phyloP scores from a whole-genome alignment of 2,113 vertebrate genomes.

The Trogon surrucura region DNA sequence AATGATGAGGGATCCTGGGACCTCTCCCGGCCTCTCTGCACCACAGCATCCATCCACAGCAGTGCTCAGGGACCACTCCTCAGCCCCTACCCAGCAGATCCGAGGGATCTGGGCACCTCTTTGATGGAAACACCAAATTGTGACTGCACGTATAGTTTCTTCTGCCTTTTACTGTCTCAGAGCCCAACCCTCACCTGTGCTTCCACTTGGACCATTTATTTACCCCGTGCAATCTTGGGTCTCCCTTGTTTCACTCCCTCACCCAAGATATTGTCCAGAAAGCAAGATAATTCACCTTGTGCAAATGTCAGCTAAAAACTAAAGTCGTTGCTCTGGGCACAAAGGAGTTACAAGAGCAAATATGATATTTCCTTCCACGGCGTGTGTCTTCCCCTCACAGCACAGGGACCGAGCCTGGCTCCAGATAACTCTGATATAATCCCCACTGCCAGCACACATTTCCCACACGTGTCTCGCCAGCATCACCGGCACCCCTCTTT shows the following conservation, averaged over 20 bases:
- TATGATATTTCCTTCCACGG: neutral
- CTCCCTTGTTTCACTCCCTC: neutral
- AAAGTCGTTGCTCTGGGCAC: neutral
- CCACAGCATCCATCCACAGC: neutral
- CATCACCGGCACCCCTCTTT: neutral
- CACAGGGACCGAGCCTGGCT: neutral
- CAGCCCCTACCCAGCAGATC: neutral
- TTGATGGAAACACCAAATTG: rapidly evolving
- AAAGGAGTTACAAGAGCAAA: neutral
- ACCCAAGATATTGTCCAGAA: neutral
- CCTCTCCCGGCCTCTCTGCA: neutral
- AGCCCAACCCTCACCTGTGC: neutral
- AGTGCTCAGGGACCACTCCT: neutral
- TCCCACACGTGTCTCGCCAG: neutral
- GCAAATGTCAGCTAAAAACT: neutral
- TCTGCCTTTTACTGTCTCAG: neutral
- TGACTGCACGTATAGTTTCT: neutral
- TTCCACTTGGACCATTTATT: neutral
- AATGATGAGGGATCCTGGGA: neutral
- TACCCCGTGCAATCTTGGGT: rapidly evolving
- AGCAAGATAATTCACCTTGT: neutral
- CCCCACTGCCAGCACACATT: neutral
- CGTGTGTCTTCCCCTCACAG: neutral
- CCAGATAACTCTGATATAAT: neutral
- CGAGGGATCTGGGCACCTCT: neutral